Conservation (phyloP, 2,113 vertebrate species). For the Mastomys coucha region DNA sequence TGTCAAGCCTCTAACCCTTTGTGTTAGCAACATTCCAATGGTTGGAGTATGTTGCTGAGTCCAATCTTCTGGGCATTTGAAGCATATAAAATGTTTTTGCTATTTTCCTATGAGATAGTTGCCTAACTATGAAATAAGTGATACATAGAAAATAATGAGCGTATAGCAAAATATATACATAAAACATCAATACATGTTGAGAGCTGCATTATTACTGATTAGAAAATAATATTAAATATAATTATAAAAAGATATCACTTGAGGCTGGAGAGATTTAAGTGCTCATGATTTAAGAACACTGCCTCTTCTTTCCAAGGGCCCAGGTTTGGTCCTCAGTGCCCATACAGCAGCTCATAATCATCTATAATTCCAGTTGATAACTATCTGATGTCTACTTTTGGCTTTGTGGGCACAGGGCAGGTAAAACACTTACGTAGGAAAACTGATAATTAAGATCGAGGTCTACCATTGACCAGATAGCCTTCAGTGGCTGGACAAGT, state of each 20-base stretch:
- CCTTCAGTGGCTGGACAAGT: too few species aligned
- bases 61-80: neutral
- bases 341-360: neutral
- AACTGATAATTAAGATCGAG: too few species aligned
- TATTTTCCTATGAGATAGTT: neutral
- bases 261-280: neutral
- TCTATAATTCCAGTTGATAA: neutral
- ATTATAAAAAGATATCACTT: constrained; percentile 1
- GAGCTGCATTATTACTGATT: constrained; percentile 11
- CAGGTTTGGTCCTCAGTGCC: neutral
- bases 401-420: neutral
- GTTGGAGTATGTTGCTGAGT: neutral
- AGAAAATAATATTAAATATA: constrained; percentile 29
- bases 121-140: constrained; percentile 18
- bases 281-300: neutral
- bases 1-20: too few species aligned
- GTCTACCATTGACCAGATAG: too few species aligned
- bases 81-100: neutral
- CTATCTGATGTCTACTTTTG: neutral
- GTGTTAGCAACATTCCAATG: too few species aligned
- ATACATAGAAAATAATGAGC: constrained; percentile 27
- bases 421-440: neutral
- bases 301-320: neutral
- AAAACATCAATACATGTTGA: neutral
- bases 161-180: neutral